phyloP scores from a whole-genome alignment of 2,797 vertebrate genomes.

The Malacoraja senta region DNA sequence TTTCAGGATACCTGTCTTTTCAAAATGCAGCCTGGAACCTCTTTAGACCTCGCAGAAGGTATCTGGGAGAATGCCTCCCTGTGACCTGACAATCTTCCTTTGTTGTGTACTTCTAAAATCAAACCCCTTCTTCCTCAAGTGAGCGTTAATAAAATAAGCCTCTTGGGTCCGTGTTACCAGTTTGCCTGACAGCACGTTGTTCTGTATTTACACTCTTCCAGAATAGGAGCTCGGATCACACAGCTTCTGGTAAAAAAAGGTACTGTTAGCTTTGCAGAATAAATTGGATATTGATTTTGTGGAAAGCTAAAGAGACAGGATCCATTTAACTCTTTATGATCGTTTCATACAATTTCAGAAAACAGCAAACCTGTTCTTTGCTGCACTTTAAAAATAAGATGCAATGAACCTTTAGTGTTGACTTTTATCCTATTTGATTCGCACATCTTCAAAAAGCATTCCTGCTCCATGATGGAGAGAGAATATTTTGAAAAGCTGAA shows the following conservation, averaged over 20 bases:
- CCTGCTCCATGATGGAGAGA: background rate
- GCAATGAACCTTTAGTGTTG: background rate
- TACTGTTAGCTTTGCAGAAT: background rate
- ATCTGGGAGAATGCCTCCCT: background rate
- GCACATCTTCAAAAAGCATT: background rate
- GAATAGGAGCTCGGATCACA: background rate
- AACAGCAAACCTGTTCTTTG: background rate
- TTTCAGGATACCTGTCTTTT: background rate
- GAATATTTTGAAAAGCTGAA: background rate
- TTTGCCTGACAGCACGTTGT: background rate
- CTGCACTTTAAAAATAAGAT: background rate
- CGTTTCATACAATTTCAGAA: background rate
- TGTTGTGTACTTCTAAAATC: conserved; percentile 7
- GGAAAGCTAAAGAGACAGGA: background rate
- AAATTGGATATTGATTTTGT: background rate
- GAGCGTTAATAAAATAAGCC: background rate
- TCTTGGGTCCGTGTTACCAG: background rate
- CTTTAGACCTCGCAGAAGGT: background rate
- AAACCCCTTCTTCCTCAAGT: background rate
- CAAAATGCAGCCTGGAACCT: background rate
- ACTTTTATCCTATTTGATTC: background rate
- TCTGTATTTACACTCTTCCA: background rate
- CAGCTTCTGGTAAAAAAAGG: background rate
- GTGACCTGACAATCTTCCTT: background rate
- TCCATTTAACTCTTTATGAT: background rate